These are phyloP conservation scores for Falco naumanni DNA, from an alignment of 2,797 vertebrate genomes.

Conservation along the genomic window DNA sequence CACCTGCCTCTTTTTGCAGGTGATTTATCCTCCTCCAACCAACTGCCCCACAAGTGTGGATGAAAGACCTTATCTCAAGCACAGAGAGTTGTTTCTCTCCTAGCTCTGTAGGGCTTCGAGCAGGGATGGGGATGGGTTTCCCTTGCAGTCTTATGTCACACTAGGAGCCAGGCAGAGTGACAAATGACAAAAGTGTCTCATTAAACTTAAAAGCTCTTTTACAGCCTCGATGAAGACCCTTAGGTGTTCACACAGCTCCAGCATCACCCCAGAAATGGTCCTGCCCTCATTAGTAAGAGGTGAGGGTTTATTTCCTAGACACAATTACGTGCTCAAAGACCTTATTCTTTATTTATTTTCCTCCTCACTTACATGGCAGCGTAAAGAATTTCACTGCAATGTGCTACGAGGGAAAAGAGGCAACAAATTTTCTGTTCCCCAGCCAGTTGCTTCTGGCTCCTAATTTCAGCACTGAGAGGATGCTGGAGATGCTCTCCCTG, in stretches of 20 bases:
- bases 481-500: background rate
- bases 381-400: background rate
- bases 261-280: background rate
- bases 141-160: background rate
- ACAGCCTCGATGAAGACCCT: background rate
- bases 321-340: background rate
- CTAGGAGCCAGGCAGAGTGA: background rate
- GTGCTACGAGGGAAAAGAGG: background rate
- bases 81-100: background rate
- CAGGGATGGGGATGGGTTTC: background rate
- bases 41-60: background rate
- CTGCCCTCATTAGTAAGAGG: background rate
- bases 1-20: rapidly evolving
- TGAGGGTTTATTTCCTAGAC: background rate
- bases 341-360: background rate
- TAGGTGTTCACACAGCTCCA: background rate
- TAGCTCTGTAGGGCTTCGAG: background rate
- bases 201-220: background rate
- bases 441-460: background rate
- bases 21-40: background rate
- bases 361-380: background rate
- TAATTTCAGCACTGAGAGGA: background rate
- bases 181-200: rapidly evolving
- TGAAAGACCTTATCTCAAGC: background rate
- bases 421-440: background rate